Conservation (phyloP, 1,140 invertebrate genomes). For the Bombus haemorrhoidalis region DNA sequence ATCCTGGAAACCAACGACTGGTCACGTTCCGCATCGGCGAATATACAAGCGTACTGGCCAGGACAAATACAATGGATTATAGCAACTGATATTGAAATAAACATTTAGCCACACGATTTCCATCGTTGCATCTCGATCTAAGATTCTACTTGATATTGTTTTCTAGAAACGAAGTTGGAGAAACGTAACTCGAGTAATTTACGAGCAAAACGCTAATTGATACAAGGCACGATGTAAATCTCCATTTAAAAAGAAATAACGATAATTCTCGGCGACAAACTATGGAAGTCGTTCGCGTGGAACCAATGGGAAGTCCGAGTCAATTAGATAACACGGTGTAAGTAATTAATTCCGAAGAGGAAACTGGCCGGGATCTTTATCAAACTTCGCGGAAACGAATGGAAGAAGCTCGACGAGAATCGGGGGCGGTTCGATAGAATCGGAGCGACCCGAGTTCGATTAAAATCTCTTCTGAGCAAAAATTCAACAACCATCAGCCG, state of each 20-base stretch:
- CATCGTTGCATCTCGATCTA: not conserved
- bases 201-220: not conserved
- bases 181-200: too few relatives aligned
- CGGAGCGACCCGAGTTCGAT: not conserved
- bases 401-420: not conserved
- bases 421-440: not conserved
- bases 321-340: not conserved
- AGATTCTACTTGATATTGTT: not conserved
- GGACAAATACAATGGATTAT: constrained; percentile 69
- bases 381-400: not conserved
- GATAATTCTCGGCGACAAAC: not conserved
- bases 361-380: not conserved
- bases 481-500: not conserved
- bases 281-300: not conserved
- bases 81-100: constrained; percentile 69
- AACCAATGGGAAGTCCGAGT: not conserved
- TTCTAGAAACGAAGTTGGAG: not conserved
- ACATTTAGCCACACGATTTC: constrained; percentile 52
- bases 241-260: not conserved
- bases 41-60: constrained; percentile 57
- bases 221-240: not conserved
- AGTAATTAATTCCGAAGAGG: not conserved
- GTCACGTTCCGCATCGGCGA: constrained; percentile 68
- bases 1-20: constrained; percentile 65
- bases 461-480: not conserved